Base-by-base conservation (phyloP, 2,797 vertebrate species). In the Microcaecilia unicolor region DNA sequence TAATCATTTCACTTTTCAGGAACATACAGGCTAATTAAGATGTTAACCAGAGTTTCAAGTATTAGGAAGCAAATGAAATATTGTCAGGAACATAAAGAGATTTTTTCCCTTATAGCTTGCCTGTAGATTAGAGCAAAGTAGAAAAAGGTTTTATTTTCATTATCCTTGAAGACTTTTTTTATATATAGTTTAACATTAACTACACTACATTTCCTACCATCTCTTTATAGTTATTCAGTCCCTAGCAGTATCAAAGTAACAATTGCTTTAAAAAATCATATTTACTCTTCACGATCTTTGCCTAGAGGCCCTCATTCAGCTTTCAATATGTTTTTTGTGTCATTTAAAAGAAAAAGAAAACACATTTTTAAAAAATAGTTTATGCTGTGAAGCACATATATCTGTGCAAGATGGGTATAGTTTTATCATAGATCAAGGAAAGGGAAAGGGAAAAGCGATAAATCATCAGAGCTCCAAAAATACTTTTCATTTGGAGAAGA, bases 401-500 rank as follows among this genome's bases (percentile, higher is more conserved):
- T 25, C 34, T 59, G 59, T 80, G 52, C 33, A 72, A 85, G 86
- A 86, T 58, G 36, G 40, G 51, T 77, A 80, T 63, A 65, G 70
- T 68, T 83, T 80, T 76, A 67, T 61, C 15, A 17, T 54, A 80
- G 70, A 81, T 79, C 72, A 78, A 66, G 75, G 68, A 61, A 66
- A 72, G 32, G 47, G 55, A 36, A 39, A 31, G 34, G 2, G 8
- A 57, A 64, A 63, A 75, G 76, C 76, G 67, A 74, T 71, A 78
- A 72, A 77, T 76, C 58, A 75, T 63, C 76, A 78, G 60, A 78
- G 70, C 77, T 80, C 81, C 83, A 85, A 86, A 83, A 86, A 86
- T 87, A 84, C 76, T 81, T 85, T 87, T 81, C 82, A 85, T 86
- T 86, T 83, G 73, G 64, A 81, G 66, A 57, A 73, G 70, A 73